Base-by-base conservation (phyloP, 92 coral and sea anemone genomes). In the Epizoanthus ramosus region DNA sequence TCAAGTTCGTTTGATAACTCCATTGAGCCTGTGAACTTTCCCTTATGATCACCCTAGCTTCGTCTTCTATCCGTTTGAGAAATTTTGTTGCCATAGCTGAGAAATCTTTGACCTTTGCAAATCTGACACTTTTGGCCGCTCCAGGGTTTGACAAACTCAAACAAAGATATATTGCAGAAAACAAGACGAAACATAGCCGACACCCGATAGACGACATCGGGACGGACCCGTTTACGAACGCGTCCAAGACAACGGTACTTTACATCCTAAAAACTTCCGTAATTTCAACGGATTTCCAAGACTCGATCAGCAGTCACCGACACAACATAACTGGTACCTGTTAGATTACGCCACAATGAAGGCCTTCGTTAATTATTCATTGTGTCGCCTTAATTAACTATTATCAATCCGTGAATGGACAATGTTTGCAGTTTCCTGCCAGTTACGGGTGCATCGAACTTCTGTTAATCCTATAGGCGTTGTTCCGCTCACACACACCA, bases 1-100 rank as follows among this genome's bases (percentile, higher is more conserved):
- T 92, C 69, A 97, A 70, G 68, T 97, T 85, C 10, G 98, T 94
- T 82, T 88, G 89, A 47, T 94, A 97, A 63, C 59, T 72, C 98
- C 98, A 97, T 13, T 87, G 74, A 41, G 95, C 92, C 22, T 91
- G 86, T 57, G 84, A 83, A 73, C 89, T 94, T 31, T 79, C 68
- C 21, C 81, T 67, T 5, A 63, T 50, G 54, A 89, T 80, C 68
- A 80, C 75, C 15, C 91, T 83, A 24, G 92, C 98, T 43, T 87
- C 81, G 43, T 71, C 57, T 76, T 97, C 97, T 71, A 85, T 69
- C 63, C 82, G 84, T 52, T 52, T 83, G 8, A 97, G 80, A 39
- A 97, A 92, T 2, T 85, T 86, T 53, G 80, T 25, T 13, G 95
- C 99, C 31, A 94, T 83, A 23, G 87, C 88, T 4, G 88, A 79